A percentile compares a stretch with the other conserved stretches of the same genome.
phyloP scores from a whole-genome alignment of 2,797 vertebrate genomes.

The Phoebastria nigripes region DNA sequence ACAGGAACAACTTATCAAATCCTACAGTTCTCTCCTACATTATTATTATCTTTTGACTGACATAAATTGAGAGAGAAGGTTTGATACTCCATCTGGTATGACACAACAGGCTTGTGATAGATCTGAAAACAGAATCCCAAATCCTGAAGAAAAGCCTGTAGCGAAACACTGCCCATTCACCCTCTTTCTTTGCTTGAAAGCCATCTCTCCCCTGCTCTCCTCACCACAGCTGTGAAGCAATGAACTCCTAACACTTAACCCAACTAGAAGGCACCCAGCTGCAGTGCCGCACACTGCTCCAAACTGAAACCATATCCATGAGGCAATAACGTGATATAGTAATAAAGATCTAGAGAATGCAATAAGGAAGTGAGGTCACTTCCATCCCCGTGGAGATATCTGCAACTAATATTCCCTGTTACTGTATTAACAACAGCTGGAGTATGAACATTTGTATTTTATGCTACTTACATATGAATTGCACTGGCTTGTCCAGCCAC shows the following conservation, averaged over 20 bases:
- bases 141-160: background rate
- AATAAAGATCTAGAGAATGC: background rate
- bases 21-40: background rate
- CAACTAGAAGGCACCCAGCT: background rate
- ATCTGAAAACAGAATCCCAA: background rate
- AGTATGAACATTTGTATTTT: background rate
- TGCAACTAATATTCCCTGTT: background rate
- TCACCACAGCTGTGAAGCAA: background rate
- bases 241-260: background rate
- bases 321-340: background rate
- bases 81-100: background rate
- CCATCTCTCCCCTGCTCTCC: background rate
- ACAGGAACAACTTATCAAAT: background rate
- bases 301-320: background rate
- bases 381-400: background rate
- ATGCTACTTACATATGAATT: background rate
- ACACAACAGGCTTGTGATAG: background rate
- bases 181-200: background rate
- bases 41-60: background rate
- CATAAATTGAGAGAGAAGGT: background rate
- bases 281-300: background rate
- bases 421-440: background rate
- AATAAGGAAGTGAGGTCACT: slow-evolving; percentile 20
- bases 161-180: background rate
- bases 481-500: background rate